phyloP scores from a whole-genome alignment of 2,797 vertebrate genomes.

The Brachymystax lenok region DNA sequence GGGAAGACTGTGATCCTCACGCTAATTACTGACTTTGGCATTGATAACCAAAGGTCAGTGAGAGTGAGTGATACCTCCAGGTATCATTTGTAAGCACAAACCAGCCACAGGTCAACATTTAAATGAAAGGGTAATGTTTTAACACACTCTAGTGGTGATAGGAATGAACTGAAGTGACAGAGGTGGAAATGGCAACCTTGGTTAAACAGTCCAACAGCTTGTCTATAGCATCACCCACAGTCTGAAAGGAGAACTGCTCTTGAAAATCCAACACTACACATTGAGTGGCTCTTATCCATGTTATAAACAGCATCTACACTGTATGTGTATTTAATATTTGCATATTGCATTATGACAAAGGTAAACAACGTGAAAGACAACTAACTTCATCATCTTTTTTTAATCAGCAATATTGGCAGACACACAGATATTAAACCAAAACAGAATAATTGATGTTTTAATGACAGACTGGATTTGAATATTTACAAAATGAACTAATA shows the following conservation, averaged over 20 bases:
- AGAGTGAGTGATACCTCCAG: too few species aligned
- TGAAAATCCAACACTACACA: background rate
- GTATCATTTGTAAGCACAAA: background rate
- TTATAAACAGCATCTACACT: background rate
- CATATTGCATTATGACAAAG: background rate
- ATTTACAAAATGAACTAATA: constrained; percentile 39
- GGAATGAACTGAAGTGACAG: constrained; percentile 53
- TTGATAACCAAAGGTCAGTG: too few species aligned
- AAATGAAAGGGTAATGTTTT: constrained; percentile 63
- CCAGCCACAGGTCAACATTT: constrained; percentile 31
- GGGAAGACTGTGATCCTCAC: background rate
- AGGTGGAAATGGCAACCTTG: background rate
- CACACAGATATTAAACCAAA: constrained; percentile 27
- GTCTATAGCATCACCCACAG: constrained; percentile 63
- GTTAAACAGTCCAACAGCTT: constrained; percentile 41
- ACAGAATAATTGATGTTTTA: constrained; percentile 10
- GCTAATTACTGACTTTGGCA: too few species aligned
- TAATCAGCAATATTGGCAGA: background rate
- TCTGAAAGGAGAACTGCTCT: constrained; percentile 40
- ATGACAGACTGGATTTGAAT: background rate
- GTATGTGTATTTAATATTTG: background rate
- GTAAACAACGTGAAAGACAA: background rate
- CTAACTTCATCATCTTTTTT: background rate
- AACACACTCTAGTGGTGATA: constrained; percentile 74
- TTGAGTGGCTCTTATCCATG: background rate